These are phyloP conservation scores for Helostoma temminkii DNA, from an alignment of 2,797 vertebrate genomes.

Conservation along the genomic window DNA sequence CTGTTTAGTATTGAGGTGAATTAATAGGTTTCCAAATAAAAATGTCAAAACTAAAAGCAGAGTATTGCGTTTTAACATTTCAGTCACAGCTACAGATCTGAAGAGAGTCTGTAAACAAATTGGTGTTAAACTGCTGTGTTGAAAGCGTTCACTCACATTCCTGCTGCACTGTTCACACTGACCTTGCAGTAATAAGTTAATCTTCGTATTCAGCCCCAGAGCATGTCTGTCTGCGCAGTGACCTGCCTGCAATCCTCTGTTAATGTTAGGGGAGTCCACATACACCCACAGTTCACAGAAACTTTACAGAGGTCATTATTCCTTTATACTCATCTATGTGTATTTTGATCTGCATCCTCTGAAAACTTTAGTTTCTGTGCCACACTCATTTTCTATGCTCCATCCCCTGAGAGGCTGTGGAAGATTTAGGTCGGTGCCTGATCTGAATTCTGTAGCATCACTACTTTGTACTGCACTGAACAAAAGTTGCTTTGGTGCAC, in stretches of 20 bases:
- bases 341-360: conserved; percentile 57
- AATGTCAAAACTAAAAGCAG: no score
- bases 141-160: background rate
- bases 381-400: conserved; percentile 53
- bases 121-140: background rate
- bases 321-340: conserved; percentile 37
- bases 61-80: no score
- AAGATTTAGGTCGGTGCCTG: conserved; percentile 72
- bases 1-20: background rate
- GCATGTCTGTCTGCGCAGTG: conserved; percentile 35
- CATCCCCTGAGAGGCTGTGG: conserved; percentile 54
- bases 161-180: conserved; percentile 18
- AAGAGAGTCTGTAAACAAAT: background rate
- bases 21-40: background rate
- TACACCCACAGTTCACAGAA: conserved; percentile 21
- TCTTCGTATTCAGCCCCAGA: conserved; percentile 40
- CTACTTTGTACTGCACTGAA: conserved; percentile 27
- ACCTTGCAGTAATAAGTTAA: conserved; percentile 55
- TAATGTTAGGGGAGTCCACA: conserved; percentile 14
- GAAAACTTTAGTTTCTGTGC: conserved; percentile 49
- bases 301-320: conserved; percentile 41
- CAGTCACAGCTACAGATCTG: no score
- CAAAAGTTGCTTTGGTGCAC: conserved; percentile 4
- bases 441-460: conserved; percentile 65
- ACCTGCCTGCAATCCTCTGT: conserved; percentile 52